A percentile compares a stretch with the other conserved stretches of the same genome.
Evolutionary conservation across 2,113 vertebrate genomes (phyloP).

Genomic region (Etheostoma spectabile): DNA sequence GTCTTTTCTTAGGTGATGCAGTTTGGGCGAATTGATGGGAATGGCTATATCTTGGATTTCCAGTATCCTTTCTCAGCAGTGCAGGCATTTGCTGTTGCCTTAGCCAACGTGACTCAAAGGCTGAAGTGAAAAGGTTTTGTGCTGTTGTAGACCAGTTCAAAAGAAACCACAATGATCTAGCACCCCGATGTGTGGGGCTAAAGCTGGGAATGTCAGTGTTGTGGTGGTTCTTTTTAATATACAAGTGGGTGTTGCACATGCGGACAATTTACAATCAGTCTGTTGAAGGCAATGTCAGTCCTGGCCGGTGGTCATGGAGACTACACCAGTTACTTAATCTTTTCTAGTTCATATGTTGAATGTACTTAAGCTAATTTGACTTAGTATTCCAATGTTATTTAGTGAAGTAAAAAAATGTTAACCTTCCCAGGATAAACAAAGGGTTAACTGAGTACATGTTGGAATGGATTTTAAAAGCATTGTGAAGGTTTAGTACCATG

Average conservation of each 20-base stretch:
- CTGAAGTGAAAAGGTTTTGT: constrained; percentile 89
- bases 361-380: constrained; percentile 38
- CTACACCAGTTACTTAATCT: constrained; percentile 12
- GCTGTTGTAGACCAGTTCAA: constrained; percentile 14
- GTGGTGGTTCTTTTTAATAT: constrained; percentile 7
- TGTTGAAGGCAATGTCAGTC: constrained; percentile 5
- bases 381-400: constrained; percentile 36
- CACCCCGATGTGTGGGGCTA: background rate
- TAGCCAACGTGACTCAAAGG: constrained; percentile 99
- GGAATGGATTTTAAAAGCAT: constrained; percentile 23
- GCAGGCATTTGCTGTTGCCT: constrained; percentile 98
- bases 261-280: constrained; percentile 24
- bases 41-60: constrained; percentile 99
- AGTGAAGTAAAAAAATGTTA: constrained; percentile 18
- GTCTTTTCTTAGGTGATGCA: constrained; percentile 93
- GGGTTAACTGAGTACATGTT: constrained; percentile 19
- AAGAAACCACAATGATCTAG: constrained; percentile 3
- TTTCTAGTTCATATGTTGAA: constrained; percentile 52
- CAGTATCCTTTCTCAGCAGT: constrained; percentile 99
- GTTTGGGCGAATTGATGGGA: constrained; percentile 98
- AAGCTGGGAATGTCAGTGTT: background rate
- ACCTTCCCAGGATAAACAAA: constrained; percentile 8
- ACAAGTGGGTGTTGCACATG: constrained; percentile 15
- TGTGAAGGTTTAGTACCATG: constrained; percentile 16
- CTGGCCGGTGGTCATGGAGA: constrained; percentile 11